These are phyloP conservation scores for Pseudomyrmex sp. DNA, from an alignment of 1,140 invertebrate species.

Conservation along the genomic window DNA sequence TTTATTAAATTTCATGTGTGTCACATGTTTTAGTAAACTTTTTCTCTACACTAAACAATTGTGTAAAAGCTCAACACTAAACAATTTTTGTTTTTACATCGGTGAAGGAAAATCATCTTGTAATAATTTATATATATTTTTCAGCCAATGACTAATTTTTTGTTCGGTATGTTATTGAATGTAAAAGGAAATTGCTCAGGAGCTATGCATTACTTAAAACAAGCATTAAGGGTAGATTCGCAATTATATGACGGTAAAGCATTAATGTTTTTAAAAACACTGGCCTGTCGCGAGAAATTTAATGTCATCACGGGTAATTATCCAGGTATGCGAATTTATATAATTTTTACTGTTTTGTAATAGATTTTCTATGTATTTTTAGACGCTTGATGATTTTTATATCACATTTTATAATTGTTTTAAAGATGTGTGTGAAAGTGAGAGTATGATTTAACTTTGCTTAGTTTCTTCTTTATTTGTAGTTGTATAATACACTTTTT, in stretches of 20 bases:
- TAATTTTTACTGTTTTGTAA: neutral
- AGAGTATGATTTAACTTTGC: too few relatives aligned
- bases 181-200: constrained; percentile 88
- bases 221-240: constrained; percentile 87
- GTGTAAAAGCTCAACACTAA: neutral
- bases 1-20: neutral
- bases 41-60: too few relatives aligned
- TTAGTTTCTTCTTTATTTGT: neutral
- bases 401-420: too few relatives aligned
- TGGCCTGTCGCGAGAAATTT: constrained; percentile 86
- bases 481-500: neutral
- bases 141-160: constrained; percentile 90
- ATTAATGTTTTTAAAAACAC: constrained; percentile 85
- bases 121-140: constrained; percentile 71
- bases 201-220: constrained; percentile 89
- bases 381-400: neutral
- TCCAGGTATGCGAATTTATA: constrained; percentile 17
- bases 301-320: constrained; percentile 38
- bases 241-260: constrained; percentile 86
- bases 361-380: neutral
- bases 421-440: too few relatives aligned
- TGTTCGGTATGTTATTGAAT: constrained; percentile 89
- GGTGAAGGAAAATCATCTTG: constrained; percentile 8
- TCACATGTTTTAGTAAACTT: too few relatives aligned
- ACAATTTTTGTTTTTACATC: neutral